Conservation (phyloP, 2,888 invertebrate genomes). For the Amphipoea lucens region DNA sequence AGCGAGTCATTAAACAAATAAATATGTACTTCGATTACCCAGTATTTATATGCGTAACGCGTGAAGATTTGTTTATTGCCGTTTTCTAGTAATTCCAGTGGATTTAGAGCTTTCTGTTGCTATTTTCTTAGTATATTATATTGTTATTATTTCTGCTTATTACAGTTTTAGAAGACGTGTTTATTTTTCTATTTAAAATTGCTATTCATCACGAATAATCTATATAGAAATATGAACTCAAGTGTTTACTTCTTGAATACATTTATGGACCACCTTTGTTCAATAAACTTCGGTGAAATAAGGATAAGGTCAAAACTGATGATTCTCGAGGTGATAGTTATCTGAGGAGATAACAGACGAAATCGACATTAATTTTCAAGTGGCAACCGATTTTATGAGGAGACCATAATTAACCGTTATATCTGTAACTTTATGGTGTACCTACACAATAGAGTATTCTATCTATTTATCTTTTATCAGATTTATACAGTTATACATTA, state of each 20-base stretch:
- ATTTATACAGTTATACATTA: too few relatives aligned
- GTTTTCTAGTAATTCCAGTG: constrained; percentile 44
- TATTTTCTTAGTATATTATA: constrained; percentile 36
- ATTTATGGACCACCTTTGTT: background rate
- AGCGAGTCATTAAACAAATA: constrained; percentile 62
- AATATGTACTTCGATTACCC: constrained; percentile 51
- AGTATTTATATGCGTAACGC: constrained; percentile 53
- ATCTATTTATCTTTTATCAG: background rate
- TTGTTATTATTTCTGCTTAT: constrained; percentile 47
- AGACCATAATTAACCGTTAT: background rate
- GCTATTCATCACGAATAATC: constrained; percentile 8
- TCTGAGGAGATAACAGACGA: background rate
- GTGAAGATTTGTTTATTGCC: constrained; percentile 54
- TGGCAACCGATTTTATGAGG: background rate
- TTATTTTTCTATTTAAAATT: constrained; percentile 48
- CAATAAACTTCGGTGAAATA: background rate
- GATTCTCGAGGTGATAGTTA: background rate
- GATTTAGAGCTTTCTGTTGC: constrained; percentile 34
- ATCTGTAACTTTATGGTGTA: background rate
- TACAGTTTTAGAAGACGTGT: constrained; percentile 22
- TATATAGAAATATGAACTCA: constrained; percentile 1
- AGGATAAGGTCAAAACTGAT: background rate
- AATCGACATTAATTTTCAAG: background rate
- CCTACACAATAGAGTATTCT: background rate
- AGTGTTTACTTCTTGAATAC: constrained; percentile 9